Evolutionary conservation across 2,113 vertebrate species (phyloP).

Genomic region (Pterophyllum scalare): DNA sequence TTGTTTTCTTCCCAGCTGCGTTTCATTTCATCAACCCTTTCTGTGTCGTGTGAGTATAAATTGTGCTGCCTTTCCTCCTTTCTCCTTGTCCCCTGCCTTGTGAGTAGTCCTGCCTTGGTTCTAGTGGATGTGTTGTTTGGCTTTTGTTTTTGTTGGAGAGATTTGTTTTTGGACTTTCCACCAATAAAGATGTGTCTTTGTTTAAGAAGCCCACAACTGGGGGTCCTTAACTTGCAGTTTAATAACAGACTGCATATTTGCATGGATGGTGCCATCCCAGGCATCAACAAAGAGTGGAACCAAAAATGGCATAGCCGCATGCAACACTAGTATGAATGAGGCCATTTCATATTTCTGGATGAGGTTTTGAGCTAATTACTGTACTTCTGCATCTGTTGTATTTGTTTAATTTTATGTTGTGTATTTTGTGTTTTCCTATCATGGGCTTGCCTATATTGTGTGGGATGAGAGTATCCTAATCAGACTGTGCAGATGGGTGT

Average conservation of each 20-base stretch:
- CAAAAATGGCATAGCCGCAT: neutral
- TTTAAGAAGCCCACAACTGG: too few species aligned
- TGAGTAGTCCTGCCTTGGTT: too few species aligned
- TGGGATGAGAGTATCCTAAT: neutral
- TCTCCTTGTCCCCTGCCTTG: too few species aligned
- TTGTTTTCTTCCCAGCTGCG: too few species aligned
- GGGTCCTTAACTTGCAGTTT: too few species aligned
- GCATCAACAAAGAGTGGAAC: neutral
- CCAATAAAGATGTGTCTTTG: too few species aligned
- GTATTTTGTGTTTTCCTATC: neutral
- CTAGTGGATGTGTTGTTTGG: too few species aligned
- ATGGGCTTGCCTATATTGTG: neutral
- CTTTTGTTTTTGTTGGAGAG: too few species aligned
- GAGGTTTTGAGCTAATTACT: neutral
- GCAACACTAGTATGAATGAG: neutral
- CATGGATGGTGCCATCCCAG: neutral
- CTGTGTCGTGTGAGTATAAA: too few species aligned
- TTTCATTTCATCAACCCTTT: too few species aligned
- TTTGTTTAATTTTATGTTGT: neutral
- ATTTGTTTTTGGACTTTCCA: too few species aligned
- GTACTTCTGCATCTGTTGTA: neutral
- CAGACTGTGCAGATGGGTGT: neutral
- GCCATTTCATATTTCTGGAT: neutral
- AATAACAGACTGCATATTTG: neutral
- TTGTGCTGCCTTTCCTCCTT: too few species aligned